Evolutionary conservation across 2,797 vertebrate genomes (phyloP).

Genomic region (Discoglossus pictus): DNA sequence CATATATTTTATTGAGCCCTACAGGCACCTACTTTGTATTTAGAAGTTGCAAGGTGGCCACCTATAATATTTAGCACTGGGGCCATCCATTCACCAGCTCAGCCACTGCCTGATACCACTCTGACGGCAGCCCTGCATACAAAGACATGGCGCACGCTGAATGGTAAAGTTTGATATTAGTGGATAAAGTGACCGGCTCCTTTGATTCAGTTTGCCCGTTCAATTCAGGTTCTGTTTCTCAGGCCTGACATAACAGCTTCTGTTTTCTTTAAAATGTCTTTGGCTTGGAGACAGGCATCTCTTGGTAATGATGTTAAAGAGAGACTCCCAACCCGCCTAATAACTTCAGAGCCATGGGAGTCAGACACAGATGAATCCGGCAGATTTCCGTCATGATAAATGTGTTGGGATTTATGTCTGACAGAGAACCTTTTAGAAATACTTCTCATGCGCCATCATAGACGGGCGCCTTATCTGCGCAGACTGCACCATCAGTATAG

Average conservation of each 20-base stretch:
- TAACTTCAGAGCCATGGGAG: constrained; percentile 33
- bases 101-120: no score
- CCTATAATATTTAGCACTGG: no score
- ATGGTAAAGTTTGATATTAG: neutral
- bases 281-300: constrained; percentile 44
- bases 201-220: no score
- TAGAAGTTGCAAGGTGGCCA: no score
- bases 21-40: no score
- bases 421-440: constrained; percentile 18
- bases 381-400: constrained; percentile 46
- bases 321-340: constrained; percentile 33
- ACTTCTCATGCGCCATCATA: constrained; percentile 32
- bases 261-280: constrained; percentile 48
- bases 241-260: constrained; percentile 30
- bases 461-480: constrained; percentile 40
- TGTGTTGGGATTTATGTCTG: constrained; percentile 37
- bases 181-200: no score
- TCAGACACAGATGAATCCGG: constrained; percentile 42
- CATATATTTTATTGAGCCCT: no score
- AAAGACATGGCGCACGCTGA: no score
- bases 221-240: constrained; percentile 4
- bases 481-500: constrained; percentile 19
- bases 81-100: no score
- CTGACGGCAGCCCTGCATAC: no score
- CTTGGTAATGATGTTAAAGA: constrained; percentile 42